These are phyloP conservation scores for Drosophila anceps DNA, from an alignment of 2,888 invertebrate genomes.

Conservation along the genomic window DNA sequence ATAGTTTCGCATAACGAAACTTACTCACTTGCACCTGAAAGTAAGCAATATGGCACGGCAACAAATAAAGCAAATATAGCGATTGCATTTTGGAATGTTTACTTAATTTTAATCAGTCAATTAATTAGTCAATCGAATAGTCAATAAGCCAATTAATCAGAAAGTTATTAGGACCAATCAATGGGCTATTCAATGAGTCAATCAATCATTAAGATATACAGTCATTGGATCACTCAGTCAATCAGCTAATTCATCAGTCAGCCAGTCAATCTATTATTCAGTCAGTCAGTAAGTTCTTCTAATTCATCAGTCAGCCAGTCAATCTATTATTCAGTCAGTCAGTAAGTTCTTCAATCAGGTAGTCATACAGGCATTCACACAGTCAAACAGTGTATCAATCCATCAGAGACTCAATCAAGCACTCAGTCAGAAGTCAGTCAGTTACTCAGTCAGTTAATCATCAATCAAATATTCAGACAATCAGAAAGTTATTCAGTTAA, in stretches of 20 bases:
- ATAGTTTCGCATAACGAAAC: neutral
- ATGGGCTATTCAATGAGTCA: neutral
- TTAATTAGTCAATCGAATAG: slow-evolving; percentile 1
- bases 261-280: neutral
- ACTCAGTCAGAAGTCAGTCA: neutral
- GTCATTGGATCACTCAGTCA: neutral
- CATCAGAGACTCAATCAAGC: neutral
- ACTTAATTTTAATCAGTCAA: neutral
- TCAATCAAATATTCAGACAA: neutral
- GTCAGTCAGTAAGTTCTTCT: neutral
- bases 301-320: too few relatives aligned
- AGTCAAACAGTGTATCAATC: too few relatives aligned
- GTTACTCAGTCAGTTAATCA: neutral
- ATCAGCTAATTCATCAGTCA: neutral
- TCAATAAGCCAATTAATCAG: too few relatives aligned
- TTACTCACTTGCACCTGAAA: neutral
- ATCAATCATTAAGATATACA: neutral
- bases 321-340: too few relatives aligned
- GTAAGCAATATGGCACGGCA: neutral
- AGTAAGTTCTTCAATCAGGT: neutral
- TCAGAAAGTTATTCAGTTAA: neutral
- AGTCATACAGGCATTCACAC: too few relatives aligned
- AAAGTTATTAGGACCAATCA: too few relatives aligned
- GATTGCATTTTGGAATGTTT: neutral
- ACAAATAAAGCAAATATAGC: neutral